phyloP scores from a whole-genome alignment of 2,113 vertebrate genomes.

The Pterophyllum scalare region DNA sequence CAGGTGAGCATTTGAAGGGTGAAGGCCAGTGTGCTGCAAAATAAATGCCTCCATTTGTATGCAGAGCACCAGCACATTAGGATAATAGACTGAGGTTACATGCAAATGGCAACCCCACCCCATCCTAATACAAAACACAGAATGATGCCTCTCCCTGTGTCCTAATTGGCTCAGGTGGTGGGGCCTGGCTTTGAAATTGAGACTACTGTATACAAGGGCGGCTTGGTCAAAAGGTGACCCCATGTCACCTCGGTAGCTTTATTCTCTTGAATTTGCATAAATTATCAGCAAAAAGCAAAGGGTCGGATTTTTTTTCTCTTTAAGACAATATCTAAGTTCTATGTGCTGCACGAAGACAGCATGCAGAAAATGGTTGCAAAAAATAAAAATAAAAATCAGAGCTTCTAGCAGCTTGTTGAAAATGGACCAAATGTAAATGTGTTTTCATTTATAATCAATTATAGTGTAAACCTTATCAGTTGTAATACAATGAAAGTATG shows the following conservation, averaged over 20 bases:
- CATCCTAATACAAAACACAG: slow-evolving; percentile 62
- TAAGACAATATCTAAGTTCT: background rate
- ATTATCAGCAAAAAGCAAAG: slow-evolving; percentile 52
- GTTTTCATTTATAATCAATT: background rate
- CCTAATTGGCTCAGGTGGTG: slow-evolving; percentile 81
- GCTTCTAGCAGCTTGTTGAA: background rate
- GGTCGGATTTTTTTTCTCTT: slow-evolving; percentile 17
- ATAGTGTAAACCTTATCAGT: background rate
- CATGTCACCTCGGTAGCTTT: slow-evolving; percentile 35
- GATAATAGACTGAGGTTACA: slow-evolving; percentile 81
- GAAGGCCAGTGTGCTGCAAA: slow-evolving; percentile 71
- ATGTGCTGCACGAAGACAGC: background rate
- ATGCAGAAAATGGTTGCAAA: background rate
- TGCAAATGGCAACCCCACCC: slow-evolving; percentile 81
- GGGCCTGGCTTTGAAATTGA: slow-evolving; percentile 82
- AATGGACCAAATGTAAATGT: background rate
- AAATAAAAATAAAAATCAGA: background rate
- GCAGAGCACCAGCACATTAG: slow-evolving; percentile 78
- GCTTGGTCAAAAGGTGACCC: slow-evolving; percentile 75
- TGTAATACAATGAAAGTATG: background rate
- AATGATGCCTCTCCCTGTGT: slow-evolving; percentile 53
- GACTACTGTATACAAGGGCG: slow-evolving; percentile 71
- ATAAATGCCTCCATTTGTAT: slow-evolving; percentile 85
- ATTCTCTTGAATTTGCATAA: slow-evolving; percentile 71
- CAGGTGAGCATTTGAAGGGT: slow-evolving; percentile 76